Evolutionary conservation across 2,113 vertebrate genomes (phyloP), one percentile per base, ranked within the genome.

Genomic region (Tonatia bakeri): DNA sequence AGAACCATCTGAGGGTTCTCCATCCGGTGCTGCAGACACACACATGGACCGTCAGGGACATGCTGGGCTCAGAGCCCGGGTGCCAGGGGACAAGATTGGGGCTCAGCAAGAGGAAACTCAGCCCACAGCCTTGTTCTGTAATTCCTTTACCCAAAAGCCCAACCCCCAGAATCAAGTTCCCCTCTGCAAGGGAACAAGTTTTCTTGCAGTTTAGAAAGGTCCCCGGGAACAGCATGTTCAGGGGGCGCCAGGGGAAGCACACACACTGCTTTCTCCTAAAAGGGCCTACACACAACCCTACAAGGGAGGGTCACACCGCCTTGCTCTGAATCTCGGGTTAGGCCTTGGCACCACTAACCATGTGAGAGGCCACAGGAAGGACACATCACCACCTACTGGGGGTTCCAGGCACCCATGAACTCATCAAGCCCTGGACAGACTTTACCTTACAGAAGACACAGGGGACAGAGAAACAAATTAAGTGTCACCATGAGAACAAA

Each of bases 1-100:
- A 91, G 65, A 94, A 79, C 59, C 69, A 64, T 2, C 11, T 26
- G 9, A 61, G 26, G 59, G 59, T 61, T 61, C 84, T 99, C 98
- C 99, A 99, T 99, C 96, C 98, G 98, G 98, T 99, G 99, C 99
- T 99, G 98, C 94, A 96, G 97, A 90, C 3, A 93, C 94, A 95
- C 73, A 93, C 11, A 82, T 2, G 10, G 8, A 31, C 69, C 43
- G 75, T 88, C 87, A 81, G 79, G 13, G 54, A 69, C 72, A 85
- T 64, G 61, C 14, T 11, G 67, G 61, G 20, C 40, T 85, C 87
- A 36, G 38, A 87, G 73, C 7, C 5, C 76, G 50, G 14, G 81
- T 12, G 45, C 84, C 70, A 70, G 50, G 81, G 76, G 19, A 45
- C 47, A 52, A 92, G 85, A 31, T 79, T 88, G 87, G 26, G 24